phyloP scores from a whole-genome alignment of 2,888 invertebrate species.

The Polydrusus pterygomalis region DNA sequence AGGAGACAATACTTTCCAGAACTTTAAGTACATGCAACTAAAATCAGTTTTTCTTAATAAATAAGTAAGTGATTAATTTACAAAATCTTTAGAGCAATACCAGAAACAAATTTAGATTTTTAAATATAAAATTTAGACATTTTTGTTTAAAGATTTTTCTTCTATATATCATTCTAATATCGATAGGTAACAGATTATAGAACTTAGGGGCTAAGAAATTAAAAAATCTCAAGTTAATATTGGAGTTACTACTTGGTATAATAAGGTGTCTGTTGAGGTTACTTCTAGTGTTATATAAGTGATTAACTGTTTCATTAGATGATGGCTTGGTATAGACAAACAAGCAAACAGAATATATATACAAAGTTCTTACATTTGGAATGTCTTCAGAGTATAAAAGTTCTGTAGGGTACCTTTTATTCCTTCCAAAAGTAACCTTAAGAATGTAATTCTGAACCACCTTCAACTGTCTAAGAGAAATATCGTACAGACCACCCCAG shows the following conservation, averaged over 20 bases:
- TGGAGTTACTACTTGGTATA: background rate
- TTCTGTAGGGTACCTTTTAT: slow-evolving; percentile 16
- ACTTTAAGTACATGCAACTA: background rate
- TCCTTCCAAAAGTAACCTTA: slow-evolving; percentile 23
- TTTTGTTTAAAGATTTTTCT: background rate
- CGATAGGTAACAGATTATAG: background rate
- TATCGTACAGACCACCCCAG: slow-evolving; percentile 34
- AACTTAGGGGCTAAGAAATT: background rate
- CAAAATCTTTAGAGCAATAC: background rate
- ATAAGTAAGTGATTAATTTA: background rate
- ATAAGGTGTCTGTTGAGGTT: background rate
- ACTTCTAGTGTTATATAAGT: background rate
- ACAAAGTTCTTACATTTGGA: slow-evolving; percentile 15
- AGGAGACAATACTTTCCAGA: background rate
- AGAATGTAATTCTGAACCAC: slow-evolving; percentile 33
- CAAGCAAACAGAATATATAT: slow-evolving; percentile 7
- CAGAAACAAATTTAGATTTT: background rate
- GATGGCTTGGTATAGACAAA: background rate
- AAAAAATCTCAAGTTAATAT: background rate
- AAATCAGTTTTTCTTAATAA: background rate
- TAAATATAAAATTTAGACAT: background rate
- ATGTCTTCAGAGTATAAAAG: slow-evolving; percentile 10
- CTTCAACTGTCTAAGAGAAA: slow-evolving; percentile 12
- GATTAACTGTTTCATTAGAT: background rate
- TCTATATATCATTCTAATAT: background rate